Evolutionary conservation across 2,113 vertebrate species (phyloP).

Genomic region (Geococcyx californianus): DNA sequence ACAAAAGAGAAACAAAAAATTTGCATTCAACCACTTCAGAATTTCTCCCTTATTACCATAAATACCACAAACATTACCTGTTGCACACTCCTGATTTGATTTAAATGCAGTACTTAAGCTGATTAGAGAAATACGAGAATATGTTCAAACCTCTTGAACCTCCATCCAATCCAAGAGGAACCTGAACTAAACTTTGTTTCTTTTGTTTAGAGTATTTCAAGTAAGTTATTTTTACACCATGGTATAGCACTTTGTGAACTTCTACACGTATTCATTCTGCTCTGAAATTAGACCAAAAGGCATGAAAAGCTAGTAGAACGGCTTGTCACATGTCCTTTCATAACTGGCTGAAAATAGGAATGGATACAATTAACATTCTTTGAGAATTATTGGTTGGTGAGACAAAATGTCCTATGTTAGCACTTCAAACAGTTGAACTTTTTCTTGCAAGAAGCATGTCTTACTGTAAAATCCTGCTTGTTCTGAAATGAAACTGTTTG

Average conservation of each 20-base stretch:
- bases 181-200: slow-evolving; percentile 31
- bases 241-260: background rate
- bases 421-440: background rate
- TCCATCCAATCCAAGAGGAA: background rate
- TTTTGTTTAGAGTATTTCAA: slow-evolving; percentile 1
- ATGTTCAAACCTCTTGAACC: slow-evolving; percentile 46
- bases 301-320: background rate
- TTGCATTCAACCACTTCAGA: slow-evolving; percentile 56
- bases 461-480: background rate
- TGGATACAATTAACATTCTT: background rate
- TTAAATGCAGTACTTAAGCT: slow-evolving; percentile 68
- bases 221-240: background rate
- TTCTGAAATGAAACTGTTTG: background rate
- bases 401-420: background rate
- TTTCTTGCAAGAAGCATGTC: background rate
- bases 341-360: background rate
- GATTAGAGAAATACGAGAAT: slow-evolving; percentile 54
- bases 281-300: background rate
- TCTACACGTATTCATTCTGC: background rate
- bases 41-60: slow-evolving; percentile 67
- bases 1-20: slow-evolving; percentile 56
- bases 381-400: background rate
- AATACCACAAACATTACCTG: slow-evolving; percentile 63
- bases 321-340: background rate
- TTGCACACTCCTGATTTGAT: slow-evolving; percentile 65